These are phyloP conservation scores for Leptodactylus fallax DNA, from an alignment of 2,797 vertebrate genomes.

Conservation along the genomic window DNA sequence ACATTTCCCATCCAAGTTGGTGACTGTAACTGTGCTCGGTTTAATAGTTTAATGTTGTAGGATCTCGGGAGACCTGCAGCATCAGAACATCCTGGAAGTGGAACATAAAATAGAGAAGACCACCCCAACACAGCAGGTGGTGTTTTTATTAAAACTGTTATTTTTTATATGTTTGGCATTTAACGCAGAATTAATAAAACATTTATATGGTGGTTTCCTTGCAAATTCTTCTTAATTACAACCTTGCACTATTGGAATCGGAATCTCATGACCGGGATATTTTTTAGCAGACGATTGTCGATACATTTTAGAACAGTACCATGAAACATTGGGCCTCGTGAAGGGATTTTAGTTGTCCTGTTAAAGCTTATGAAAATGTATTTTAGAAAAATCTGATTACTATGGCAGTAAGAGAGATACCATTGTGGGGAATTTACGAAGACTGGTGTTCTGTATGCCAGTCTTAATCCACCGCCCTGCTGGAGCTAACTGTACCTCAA, in stretches of 20 bases:
- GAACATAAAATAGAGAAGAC: slow-evolving; percentile 17
- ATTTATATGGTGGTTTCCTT: slow-evolving; percentile 39
- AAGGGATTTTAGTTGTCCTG: neutral
- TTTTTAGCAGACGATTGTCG: neutral
- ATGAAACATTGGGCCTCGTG: neutral
- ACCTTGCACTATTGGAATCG: slow-evolving; percentile 9
- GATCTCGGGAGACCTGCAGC: slow-evolving; percentile 24
- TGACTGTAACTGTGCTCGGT: slow-evolving; percentile 25
- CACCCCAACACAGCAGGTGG: slow-evolving; percentile 48
- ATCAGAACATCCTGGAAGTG: slow-evolving; percentile 44
- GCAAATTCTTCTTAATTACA: slow-evolving; percentile 47
- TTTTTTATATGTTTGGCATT: slow-evolving; percentile 41
- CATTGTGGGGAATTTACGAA: no score
- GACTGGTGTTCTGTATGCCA: no score
- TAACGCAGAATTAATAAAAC: slow-evolving; percentile 40
- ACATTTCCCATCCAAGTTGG: slow-evolving; percentile 26
- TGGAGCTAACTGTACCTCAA: no score
- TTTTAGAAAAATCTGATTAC: no score
- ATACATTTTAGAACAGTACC: neutral
- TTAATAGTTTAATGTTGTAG: slow-evolving; percentile 27
- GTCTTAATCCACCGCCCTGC: no score
- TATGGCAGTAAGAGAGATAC: no score
- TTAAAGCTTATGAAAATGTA: neutral
- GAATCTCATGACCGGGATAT: slow-evolving; percentile 1
- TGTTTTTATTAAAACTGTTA: slow-evolving; percentile 40